A percentile compares a stretch with the other conserved stretches of the same genome.
Evolutionary conservation across 2,113 vertebrate species (phyloP).

Genomic region (Dolichallabes microphthalmus): DNA sequence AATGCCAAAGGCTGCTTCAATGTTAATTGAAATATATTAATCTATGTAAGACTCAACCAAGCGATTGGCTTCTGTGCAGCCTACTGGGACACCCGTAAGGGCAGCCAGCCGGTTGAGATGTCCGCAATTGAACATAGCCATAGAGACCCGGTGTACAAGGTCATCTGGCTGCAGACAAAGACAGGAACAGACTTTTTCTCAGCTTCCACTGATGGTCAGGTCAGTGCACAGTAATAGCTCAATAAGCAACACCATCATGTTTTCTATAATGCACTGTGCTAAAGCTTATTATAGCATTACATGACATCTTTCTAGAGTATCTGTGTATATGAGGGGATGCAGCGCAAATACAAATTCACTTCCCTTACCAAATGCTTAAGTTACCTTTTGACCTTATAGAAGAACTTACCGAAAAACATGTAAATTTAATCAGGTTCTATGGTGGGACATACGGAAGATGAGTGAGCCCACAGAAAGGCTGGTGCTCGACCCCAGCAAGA

Average conservation of each 20-base stretch:
- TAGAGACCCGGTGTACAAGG: slow-evolving; percentile 88
- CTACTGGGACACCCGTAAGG: slow-evolving; percentile 92
- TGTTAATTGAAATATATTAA: not conserved
- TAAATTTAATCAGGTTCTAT: slow-evolving; percentile 80
- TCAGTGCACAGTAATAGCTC: slow-evolving; percentile 25
- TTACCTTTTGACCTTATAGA: not conserved
- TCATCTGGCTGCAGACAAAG: slow-evolving; percentile 91
- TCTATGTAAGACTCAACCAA: not conserved
- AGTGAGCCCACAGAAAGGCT: slow-evolving; percentile 82
- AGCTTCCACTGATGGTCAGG: slow-evolving; percentile 73
- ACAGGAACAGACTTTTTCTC: slow-evolving; percentile 90
- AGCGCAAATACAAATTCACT: not conserved
- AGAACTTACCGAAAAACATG: slow-evolving; percentile 63
- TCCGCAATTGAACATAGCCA: slow-evolving; percentile 86
- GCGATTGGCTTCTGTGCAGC: slow-evolving; percentile 63
- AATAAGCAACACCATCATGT: not conserved
- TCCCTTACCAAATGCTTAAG: not conserved
- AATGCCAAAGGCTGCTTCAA: not conserved
- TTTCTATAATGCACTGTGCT: not conserved
- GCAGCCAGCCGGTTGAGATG: slow-evolving; percentile 79
- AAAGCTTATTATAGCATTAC: not conserved
- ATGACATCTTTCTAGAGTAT: not conserved
- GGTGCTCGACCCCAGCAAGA: slow-evolving; percentile 79
- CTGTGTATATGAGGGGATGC: not conserved
- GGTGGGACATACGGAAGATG: slow-evolving; percentile 92